Percentiles rank a stretch among this genome's conserved stretches.
phyloP scores from a whole-genome alignment of 2,797 vertebrate genomes.

The Acomys russatus region DNA sequence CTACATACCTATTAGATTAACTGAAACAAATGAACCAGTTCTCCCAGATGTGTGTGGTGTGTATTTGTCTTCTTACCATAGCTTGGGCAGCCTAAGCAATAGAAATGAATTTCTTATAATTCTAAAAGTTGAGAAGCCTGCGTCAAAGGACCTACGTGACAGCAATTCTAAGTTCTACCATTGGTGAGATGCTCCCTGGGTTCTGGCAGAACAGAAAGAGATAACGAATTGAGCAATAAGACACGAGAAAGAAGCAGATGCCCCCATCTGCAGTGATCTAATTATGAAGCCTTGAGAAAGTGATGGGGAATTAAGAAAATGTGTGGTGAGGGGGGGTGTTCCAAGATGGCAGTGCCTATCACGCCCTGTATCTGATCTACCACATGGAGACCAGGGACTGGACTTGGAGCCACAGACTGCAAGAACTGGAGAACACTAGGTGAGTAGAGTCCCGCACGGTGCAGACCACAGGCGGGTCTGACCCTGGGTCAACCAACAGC shows the following conservation, averaged over 20 bases:
- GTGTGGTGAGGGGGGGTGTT: no score
- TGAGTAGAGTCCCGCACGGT: no score
- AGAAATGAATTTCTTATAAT: not conserved
- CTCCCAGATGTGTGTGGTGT: not conserved
- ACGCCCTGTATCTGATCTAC: no score
- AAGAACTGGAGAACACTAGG: no score
- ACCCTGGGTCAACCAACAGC: no score
- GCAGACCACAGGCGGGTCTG: no score
- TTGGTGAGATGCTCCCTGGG: not conserved
- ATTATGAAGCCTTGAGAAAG: not conserved
- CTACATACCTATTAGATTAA: not conserved
- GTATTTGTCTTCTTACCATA: not conserved
- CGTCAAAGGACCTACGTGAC: not conserved
- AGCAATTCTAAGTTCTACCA: not conserved
- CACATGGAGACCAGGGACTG: no score
- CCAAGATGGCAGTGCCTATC: no score
- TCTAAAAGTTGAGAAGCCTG: not conserved
- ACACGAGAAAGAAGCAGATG: not conserved
- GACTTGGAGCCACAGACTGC: no score
- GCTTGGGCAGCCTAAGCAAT: not conserved
- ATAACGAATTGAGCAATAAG: not conserved
- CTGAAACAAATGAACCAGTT: not conserved
- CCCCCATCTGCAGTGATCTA: not conserved
- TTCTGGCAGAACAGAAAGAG: not conserved
- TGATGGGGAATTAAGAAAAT: no score